Percentiles rank a stretch among this genome's conserved stretches.
Conservation (phyloP, 2,888 invertebrate genomes). For the Pseudeuparius sepicola region DNA sequence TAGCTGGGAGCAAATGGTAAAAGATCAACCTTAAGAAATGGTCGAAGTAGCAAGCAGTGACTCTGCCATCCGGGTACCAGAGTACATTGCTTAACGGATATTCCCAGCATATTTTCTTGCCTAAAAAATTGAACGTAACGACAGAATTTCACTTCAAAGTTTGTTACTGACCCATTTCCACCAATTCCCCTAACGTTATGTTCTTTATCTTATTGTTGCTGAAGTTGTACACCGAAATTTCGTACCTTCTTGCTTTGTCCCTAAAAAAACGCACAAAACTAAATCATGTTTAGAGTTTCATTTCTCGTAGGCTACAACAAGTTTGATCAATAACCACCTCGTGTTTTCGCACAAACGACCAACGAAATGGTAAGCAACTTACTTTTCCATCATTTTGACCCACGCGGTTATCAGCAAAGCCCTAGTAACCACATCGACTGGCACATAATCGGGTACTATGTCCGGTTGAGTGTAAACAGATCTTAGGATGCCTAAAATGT, state of each 20-base stretch:
- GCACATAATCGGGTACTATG: constrained; percentile 26
- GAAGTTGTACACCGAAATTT: constrained; percentile 68
- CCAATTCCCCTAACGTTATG: constrained; percentile 55
- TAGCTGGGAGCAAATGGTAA: constrained; percentile 69
- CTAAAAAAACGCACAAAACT: too few species aligned
- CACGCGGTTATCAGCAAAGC: constrained; percentile 20
- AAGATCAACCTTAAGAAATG: constrained; percentile 61
- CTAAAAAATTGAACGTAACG: constrained; percentile 9
- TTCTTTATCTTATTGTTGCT: constrained; percentile 61
- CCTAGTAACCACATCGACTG: constrained; percentile 26
- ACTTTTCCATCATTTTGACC: constrained; percentile 21
- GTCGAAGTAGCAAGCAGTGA: constrained; percentile 48
- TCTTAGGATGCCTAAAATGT: constrained; percentile 26
- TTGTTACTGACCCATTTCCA: constrained; percentile 40
- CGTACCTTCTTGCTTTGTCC: constrained; percentile 25
- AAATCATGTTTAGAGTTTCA: too few species aligned
- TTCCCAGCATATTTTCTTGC: constrained; percentile 39
- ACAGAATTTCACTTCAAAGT: background rate
- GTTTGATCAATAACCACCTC: constrained; percentile 5
- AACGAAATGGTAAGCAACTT: constrained; percentile 12
- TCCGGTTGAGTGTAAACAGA: constrained; percentile 24
- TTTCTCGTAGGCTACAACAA: too few species aligned
- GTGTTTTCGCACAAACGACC: too few species aligned
- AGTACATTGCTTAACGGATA: constrained; percentile 61
- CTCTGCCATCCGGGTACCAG: constrained; percentile 53